Base-by-base conservation (phyloP, 2,888 invertebrate genomes). In the Oscheius sp. region DNA sequence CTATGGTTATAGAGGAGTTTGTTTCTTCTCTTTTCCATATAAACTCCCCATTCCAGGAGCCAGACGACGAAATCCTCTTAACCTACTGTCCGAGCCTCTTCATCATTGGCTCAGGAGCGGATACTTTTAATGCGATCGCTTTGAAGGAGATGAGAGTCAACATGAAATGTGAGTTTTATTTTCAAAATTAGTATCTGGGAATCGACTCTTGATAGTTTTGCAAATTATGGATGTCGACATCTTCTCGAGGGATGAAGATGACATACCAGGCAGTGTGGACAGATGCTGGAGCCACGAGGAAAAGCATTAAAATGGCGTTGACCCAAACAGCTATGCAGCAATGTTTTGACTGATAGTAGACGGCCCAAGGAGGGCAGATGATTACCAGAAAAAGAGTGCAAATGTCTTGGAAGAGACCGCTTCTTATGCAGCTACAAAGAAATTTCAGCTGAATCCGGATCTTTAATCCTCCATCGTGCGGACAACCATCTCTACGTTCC, bases 31-130 rank as follows among this genome's bases (percentile, higher is more conserved):
- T n/a, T n/a, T n/a, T n/a, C n/a, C n/a, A n/a, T n/a, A n/a, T n/a
- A n/a, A n/a, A n/a, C n/a, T n/a, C n/a, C n/a, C n/a, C n/a, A n/a
- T n/a, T 65, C 17, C 72, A 81, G 81, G 63, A 64, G 3, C 74
- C 80, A 6, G 84, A 84, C 31, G 84, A 84, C 68, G 80, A 82
- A 25, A 82, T 82, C 25, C 73, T 75, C 15, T 68, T 84, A 20
- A 82, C 83, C 12, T 84, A 84, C 65, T 83, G 83, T 50, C 79
- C 83, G 0, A 73, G 82, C 23, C 74, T 84, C 15, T 84, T 84
- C 66, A 72, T 84, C 23, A 72, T 80, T 17, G 84, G 84, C 17
- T 70, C 78, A 15, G 68, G 80, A 27, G 79, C 79, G 1, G 48
- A 65, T 15, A 67, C 75, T n/a, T 81, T 75, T 45, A 64, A 79